Base-by-base conservation (phyloP, 1,140 invertebrate species). In the Zophobas atratus region DNA sequence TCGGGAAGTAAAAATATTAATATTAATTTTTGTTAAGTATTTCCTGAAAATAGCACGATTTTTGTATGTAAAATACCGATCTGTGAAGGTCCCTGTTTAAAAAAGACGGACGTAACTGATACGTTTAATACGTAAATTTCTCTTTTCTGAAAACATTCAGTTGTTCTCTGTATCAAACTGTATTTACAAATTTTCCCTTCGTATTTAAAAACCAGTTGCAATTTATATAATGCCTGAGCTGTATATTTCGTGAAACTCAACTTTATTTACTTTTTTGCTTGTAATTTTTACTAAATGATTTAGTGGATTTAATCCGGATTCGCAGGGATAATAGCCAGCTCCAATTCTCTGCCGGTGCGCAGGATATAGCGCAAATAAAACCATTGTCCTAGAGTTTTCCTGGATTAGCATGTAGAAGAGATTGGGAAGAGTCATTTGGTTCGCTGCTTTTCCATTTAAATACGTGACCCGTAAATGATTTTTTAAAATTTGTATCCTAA, bases 301-400 rank as follows among this genome's bases (percentile, higher is more conserved):
- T 63, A 77, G 49, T 38, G 71, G 71, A 74, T 79, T 79, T 79
- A 71, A 70, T 49, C 77, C 57, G 70, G 55, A 74, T 76, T 46
- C 34, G 70, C 63, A 70, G 57, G 70, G 72, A 79, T 79, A 75
- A 75, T 75, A 79, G 70, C 63, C 77, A 34, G 56, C 63, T 56
- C 77, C 76, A 79, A 79, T 76, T 75, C 77, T 73, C 49, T 36
- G 55, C 49, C 71, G 55, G 48, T 55, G 49, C 51, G 41, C 53
- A 74, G 77, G 67, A 79, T 74, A 79, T 75, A 79, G 73, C 74
- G 67, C 70, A 79, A 79, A 79, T 79, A 79, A 76, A 79, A 76
- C 78, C 78, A 79, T 79, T 79, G 78, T 79, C 55, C 74, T 76
- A 76, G 74, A 79, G 71, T 79, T 79, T 79, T 76, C 73, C 74